Percentiles rank a stretch among this genome's conserved stretches.
Evolutionary conservation across 2,113 vertebrate genomes (phyloP).

Genomic region (Gila orcuttii): DNA sequence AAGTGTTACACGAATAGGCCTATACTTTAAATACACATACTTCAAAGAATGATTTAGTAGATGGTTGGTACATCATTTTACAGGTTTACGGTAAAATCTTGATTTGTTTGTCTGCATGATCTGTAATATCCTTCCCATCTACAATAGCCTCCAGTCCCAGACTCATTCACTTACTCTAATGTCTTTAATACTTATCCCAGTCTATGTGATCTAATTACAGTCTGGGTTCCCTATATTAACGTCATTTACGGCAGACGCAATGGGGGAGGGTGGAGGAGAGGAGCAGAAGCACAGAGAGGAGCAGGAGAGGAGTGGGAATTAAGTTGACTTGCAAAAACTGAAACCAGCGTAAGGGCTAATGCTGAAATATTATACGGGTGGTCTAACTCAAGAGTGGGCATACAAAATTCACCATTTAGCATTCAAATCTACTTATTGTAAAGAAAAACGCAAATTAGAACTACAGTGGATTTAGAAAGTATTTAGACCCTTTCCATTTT

Average conservation of each 20-base stretch:
- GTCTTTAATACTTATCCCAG: slow-evolving; percentile 51
- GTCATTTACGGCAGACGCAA: slow-evolving; percentile 34
- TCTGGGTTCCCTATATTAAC: slow-evolving; percentile 48
- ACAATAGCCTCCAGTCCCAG: slow-evolving; percentile 41
- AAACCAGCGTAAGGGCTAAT: neutral
- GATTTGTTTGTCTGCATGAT: slow-evolving; percentile 15
- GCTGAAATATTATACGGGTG: neutral
- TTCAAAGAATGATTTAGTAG: neutral
- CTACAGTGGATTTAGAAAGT: neutral
- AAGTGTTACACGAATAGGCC: neutral
- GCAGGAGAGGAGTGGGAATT: neutral
- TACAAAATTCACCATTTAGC: neutral
- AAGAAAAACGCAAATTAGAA: neutral
- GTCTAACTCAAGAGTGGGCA: neutral
- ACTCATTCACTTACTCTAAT: slow-evolving; percentile 44
- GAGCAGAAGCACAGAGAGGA: neutral
- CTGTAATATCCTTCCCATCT: slow-evolving; percentile 27
- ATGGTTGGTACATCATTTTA: neutral
- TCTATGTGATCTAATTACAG: slow-evolving; percentile 48
- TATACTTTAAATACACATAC: neutral
- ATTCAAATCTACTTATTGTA: neutral
- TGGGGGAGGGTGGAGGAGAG: neutral
- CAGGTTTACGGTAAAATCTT: slow-evolving; percentile 37
- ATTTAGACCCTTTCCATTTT: neutral
- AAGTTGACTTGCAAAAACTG: neutral